Base-by-base conservation (phyloP, 2,797 vertebrate genomes). In the Melanogrammus aeglefinus region DNA sequence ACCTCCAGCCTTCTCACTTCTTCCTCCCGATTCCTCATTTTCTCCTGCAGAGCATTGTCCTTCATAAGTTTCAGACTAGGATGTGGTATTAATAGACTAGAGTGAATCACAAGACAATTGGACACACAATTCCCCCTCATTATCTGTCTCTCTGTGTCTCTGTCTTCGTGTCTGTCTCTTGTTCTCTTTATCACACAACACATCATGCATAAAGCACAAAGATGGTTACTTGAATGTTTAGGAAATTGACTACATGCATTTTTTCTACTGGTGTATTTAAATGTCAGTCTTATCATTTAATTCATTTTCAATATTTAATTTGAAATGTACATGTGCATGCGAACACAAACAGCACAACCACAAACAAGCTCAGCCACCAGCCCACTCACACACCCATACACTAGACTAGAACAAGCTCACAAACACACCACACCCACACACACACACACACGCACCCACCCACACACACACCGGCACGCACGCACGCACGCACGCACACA, bases 21-120 rank as follows among this genome's bases (percentile, higher is more conserved):
- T 95, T 94, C 92, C 94, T 95, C 94, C 94, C 84, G 91, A 95
- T 95, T 95, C 95, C 95, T 94, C 94, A 95, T 95, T 95, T 92
- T 91, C 87, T 91, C 80, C 87, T 90, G 85, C 82, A 85, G 84
- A 85, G 89, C 83, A 89, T 82, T 84, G 84, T 81, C 87, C 63
- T 63, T 69, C n/a, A 69, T 27, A 10, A 9, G 9, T 77, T 87
- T 81, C 85, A 91, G 88, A 87, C 80, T 29, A 78, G 79, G 80
- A 85, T 82, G 78, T 57, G 76, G 83, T 93, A 94, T 92, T 89
- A 89, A 88, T 90, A 92, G 87, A 90, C 79, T 44, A 81, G 79
- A 35, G 79, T 88, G 86, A 88, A 88, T 91, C 90, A 92, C 86
- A 88, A 88, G 86, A 84, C 87, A 78, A 80, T 84, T 74, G 75